Conservation (phyloP, 2,113 vertebrate species). For the zebrafish (Danio rerio) region DNA sequence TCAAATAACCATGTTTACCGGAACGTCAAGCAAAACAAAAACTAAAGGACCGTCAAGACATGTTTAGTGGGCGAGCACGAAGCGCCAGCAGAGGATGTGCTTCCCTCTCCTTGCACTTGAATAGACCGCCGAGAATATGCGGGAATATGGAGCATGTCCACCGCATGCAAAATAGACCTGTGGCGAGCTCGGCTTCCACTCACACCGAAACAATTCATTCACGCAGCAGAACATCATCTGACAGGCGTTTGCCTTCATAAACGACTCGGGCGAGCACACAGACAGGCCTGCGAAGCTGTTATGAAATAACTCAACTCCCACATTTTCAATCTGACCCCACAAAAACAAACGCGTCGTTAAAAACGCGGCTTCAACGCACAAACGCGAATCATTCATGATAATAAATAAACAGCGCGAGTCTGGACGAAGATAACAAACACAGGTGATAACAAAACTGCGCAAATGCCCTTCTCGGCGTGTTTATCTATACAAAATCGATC, state of each 20-base stretch:
- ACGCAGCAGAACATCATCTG: neutral
- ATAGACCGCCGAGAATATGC: conserved; percentile 20
- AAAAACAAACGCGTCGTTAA: neutral
- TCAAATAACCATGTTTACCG: neutral
- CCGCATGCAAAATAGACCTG: conserved; percentile 32
- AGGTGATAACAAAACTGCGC: conserved; percentile 19
- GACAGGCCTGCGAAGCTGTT: conserved; percentile 22
- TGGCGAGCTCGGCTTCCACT: conserved; percentile 5
- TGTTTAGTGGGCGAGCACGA: neutral
- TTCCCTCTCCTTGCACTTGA: neutral
- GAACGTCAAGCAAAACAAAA: neutral
- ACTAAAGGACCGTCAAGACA: neutral
- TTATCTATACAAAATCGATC: neutral
- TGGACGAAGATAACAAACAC: neutral
- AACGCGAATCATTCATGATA: conserved; percentile 6
- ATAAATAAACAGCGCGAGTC: neutral
- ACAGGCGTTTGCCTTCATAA: neutral
- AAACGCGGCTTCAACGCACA: neutral
- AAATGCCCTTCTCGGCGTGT: neutral
- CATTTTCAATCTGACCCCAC: neutral
- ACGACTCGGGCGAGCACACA: neutral
- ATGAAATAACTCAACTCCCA: conserved; percentile 16
- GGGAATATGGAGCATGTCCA: conserved; percentile 31
- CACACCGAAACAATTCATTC: neutral
- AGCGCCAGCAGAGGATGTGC: neutral